Evolutionary conservation across 2,113 vertebrate species (phyloP).

Genomic region (Melanotaenia duboulayi): DNA sequence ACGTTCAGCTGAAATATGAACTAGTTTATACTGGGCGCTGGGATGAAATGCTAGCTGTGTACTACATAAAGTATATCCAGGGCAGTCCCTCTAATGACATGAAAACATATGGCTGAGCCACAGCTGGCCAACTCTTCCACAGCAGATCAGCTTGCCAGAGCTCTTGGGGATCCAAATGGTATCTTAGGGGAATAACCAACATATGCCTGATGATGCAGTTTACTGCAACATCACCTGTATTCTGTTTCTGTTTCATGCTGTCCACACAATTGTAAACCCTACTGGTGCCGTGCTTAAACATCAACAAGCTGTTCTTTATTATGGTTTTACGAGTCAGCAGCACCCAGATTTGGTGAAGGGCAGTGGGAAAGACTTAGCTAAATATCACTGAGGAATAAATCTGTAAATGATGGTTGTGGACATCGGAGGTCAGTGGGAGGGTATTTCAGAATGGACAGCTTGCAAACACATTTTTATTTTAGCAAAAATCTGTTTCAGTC

Average conservation of each 20-base stretch:
- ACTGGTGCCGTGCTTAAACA: background rate
- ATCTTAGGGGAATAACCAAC: constrained; percentile 48
- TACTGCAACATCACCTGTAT: constrained; percentile 46
- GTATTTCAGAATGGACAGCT: background rate
- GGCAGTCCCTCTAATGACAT: constrained; percentile 35
- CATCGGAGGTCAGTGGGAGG: too few relatives aligned
- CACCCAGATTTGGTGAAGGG: background rate
- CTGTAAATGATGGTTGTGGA: too few relatives aligned
- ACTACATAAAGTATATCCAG: constrained; percentile 17
- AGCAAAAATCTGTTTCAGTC: too few relatives aligned
- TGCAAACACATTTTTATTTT: too few relatives aligned
- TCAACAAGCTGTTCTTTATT: background rate
- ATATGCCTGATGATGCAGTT: constrained; percentile 58
- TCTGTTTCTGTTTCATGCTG: constrained; percentile 11
- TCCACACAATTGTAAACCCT: background rate
- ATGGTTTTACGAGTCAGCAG: background rate
- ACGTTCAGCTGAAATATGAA: too few relatives aligned
- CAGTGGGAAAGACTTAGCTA: too few relatives aligned
- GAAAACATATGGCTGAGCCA: constrained; percentile 51
- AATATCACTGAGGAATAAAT: background rate
- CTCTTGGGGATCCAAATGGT: constrained; percentile 39
- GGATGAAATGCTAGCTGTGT: background rate
- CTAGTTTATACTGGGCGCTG: background rate
- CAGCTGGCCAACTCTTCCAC: constrained; percentile 54
- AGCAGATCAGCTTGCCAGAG: constrained; percentile 29